Base-by-base conservation (phyloP, 2,113 vertebrate species). In the Daubentonia madagascariensis region DNA sequence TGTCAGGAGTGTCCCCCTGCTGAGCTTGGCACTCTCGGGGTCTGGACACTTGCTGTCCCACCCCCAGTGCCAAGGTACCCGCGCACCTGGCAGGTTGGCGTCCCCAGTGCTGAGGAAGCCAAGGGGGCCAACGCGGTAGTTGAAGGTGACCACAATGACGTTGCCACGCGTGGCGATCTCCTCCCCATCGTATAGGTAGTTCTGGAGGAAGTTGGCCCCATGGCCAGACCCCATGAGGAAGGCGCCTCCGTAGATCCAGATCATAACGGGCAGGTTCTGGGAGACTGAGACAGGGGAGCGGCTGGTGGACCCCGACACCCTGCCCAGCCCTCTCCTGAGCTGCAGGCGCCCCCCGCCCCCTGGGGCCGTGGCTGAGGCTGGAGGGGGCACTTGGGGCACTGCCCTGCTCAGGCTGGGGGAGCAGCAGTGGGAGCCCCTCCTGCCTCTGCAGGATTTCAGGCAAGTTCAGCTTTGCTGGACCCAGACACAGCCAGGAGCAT, bases 31-130 rank as follows among this genome's bases (percentile, higher is more conserved):
- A 73, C 88, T 65, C 57, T 11, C 0, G 3, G 45, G 28, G 11
- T 32, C 0, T 0, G 28, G 12, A 63, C 0, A 0, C 16, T 12
- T 0, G 30, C 40, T 10, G 5, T 68, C 30, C 75, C 6, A 8
- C 10, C 63, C 30, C 40, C 9, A 5, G 0, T 0, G 25, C n/a
- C 12, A 0, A 16, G n/a, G 13, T 0, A 0, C 13, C 17, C 28
- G 0, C 70, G 0, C 1, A 99, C 99, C 99, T 97, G 99, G 99
- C 85, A 98, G 17, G 32, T 98, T 98, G 28, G 98, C 32, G 0
- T 99, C 99, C 45, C 99, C 99, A 0, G 99, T 99, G 98, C 99
- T 99, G 94, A 99, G 99, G 98, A 99, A 99, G 57, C 99, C 99
- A 75, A 99, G 98, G 1, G 99, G 98, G 6, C 99, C 99, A 2